Evolutionary conservation across 1,140 invertebrate species (phyloP).

Genomic region (Chrysoperla carnea): DNA sequence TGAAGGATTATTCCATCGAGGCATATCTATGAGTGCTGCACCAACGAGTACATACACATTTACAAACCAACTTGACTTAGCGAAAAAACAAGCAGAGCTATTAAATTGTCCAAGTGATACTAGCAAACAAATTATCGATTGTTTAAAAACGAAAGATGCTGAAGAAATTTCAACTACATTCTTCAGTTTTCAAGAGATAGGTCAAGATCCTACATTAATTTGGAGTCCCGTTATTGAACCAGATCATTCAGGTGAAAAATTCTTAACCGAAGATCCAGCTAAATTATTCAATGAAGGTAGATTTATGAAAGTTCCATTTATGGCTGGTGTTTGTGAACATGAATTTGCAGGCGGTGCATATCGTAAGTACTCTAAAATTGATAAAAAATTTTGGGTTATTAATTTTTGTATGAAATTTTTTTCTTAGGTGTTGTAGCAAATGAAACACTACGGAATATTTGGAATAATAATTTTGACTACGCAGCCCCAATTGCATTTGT

Average conservation of each 20-base stretch:
- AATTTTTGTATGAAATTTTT: too few species aligned
- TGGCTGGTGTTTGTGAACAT: constrained; percentile 42
- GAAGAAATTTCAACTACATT: constrained; percentile 14
- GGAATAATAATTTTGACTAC: too few species aligned
- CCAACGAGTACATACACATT: constrained; percentile 20
- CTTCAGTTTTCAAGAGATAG: constrained; percentile 26
- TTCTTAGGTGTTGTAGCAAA: too few species aligned
- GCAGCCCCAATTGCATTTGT: too few species aligned
- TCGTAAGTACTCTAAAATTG: constrained; percentile 13
- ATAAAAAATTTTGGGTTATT: too few species aligned
- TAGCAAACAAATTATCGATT: constrained; percentile 32
- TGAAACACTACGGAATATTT: too few species aligned
- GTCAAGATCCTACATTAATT: constrained; percentile 34
- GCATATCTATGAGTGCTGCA: constrained; percentile 48
- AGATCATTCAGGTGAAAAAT: constrained; percentile 45
- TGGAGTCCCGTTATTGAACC: constrained; percentile 51
- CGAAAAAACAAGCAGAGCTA: constrained; percentile 44
- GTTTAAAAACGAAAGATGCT: constrained; percentile 34
- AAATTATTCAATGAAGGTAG: constrained; percentile 34
- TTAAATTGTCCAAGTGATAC: constrained; percentile 43
- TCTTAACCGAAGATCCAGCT: constrained; percentile 37
- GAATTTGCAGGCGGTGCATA: constrained; percentile 41
- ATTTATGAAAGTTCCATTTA: constrained; percentile 41
- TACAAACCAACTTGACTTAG: constrained; percentile 17
- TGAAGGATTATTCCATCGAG: constrained; percentile 45